phyloP scores from a whole-genome alignment of 1,140 invertebrate species.

The Hycleus cichorii region DNA sequence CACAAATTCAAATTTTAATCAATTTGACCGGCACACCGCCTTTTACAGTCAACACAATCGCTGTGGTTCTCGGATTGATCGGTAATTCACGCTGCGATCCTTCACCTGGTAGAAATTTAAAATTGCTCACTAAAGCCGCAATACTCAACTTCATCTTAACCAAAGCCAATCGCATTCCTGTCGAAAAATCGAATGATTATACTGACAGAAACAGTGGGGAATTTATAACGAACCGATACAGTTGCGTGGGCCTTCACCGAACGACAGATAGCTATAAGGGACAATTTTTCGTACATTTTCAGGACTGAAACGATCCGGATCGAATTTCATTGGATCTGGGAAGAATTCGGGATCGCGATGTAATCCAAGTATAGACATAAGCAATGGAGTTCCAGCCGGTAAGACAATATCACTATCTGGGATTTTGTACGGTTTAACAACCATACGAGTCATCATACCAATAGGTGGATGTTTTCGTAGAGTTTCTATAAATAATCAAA shows the following conservation, averaged over 20 bases:
- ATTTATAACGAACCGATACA: slow-evolving; percentile 43
- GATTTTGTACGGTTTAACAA: slow-evolving; percentile 34
- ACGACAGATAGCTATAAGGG: slow-evolving; percentile 46
- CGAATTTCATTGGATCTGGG: slow-evolving; percentile 51
- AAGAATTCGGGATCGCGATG: slow-evolving; percentile 44
- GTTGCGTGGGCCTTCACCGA: slow-evolving; percentile 50
- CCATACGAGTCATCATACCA: slow-evolving; percentile 35
- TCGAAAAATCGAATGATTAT: neutral
- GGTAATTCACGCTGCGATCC: too few relatives aligned
- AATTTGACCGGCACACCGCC: too few relatives aligned
- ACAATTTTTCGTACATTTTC: slow-evolving; percentile 38
- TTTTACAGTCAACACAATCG: too few relatives aligned
- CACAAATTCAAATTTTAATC: too few relatives aligned
- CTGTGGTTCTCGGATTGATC: too few relatives aligned
- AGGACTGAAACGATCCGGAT: slow-evolving; percentile 51
- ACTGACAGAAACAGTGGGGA: too few relatives aligned
- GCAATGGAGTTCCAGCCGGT: slow-evolving; percentile 29
- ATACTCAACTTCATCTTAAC: slow-evolving; percentile 11
- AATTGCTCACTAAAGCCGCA: slow-evolving; percentile 11
- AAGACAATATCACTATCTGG: slow-evolving; percentile 24
- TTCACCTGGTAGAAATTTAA: slow-evolving; percentile 20
- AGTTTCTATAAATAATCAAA: slow-evolving; percentile 28
- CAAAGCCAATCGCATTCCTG: slow-evolving; percentile 41
- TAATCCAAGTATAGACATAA: slow-evolving; percentile 29
- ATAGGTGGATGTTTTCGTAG: slow-evolving; percentile 42